These are phyloP conservation scores for Psophia crepitans DNA, from an alignment of 2,113 vertebrate genomes.

Conservation along the genomic window DNA sequence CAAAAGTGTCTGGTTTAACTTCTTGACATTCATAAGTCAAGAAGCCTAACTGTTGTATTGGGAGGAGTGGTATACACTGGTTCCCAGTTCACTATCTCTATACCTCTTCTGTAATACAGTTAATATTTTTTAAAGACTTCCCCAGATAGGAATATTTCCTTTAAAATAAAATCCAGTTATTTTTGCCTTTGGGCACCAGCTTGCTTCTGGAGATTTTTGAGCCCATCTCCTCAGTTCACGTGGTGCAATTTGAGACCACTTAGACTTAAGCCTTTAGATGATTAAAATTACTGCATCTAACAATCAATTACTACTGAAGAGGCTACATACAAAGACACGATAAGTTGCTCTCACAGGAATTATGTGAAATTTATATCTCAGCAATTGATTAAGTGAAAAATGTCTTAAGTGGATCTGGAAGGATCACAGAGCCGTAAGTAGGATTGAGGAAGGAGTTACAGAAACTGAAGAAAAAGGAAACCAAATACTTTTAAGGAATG, in stretches of 20 bases:
- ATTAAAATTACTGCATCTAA: background rate
- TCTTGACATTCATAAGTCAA: background rate
- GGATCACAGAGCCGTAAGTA: background rate
- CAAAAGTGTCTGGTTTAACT: background rate
- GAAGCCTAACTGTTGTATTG: background rate
- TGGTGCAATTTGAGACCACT: background rate
- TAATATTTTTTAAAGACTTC: background rate
- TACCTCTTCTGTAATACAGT: rapidly evolving
- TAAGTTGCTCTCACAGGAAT: background rate
- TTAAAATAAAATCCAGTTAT: background rate
- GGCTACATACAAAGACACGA: background rate
- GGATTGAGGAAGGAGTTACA: background rate
- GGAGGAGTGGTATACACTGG: background rate
- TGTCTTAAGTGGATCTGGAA: background rate
- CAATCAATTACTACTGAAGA: background rate
- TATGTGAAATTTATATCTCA: background rate
- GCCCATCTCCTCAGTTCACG: background rate
- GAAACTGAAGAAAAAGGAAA: background rate
- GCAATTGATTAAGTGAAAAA: background rate
- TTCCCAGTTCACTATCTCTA: background rate
- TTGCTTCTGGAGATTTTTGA: background rate
- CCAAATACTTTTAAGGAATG: background rate
- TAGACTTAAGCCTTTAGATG: background rate
- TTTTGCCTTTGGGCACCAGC: background rate
- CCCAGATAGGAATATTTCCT: background rate